Conservation (phyloP, 2,888 invertebrate genomes). For the Globia sparganii region DNA sequence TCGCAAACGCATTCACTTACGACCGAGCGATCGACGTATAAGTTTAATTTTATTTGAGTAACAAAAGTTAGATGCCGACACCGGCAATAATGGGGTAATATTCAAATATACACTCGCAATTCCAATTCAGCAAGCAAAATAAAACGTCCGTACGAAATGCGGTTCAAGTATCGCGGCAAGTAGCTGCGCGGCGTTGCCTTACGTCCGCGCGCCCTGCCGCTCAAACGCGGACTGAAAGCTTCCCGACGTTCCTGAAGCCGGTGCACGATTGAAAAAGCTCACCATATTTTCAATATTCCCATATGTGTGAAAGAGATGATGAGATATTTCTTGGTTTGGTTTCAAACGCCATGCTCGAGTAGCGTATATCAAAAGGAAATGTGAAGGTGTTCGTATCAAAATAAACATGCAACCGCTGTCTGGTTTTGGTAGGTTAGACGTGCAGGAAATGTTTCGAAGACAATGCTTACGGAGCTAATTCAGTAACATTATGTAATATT, state of each 20-base stretch:
- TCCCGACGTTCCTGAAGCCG: constrained; percentile 76
- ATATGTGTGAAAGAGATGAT: constrained; percentile 76
- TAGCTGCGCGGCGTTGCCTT: constrained; percentile 71
- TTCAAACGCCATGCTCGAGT: constrained; percentile 71
- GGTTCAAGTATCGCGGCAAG: constrained; percentile 76
- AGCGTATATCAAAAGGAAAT: constrained; percentile 81
- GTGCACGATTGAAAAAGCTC: constrained; percentile 77
- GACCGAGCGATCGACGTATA: constrained; percentile 58
- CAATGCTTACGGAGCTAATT: constrained; percentile 55
- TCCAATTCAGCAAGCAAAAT: constrained; percentile 71
- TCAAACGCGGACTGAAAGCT: constrained; percentile 86
- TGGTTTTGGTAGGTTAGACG: constrained; percentile 70
- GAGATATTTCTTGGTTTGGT: constrained; percentile 62
- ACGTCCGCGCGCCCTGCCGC: constrained; percentile 84
- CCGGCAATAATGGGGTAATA: constrained; percentile 50
- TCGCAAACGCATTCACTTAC: constrained; percentile 78
- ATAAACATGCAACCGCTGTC: constrained; percentile 83
- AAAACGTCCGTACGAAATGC: constrained; percentile 72
- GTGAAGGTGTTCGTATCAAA: constrained; percentile 84
- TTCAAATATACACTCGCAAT: constrained; percentile 59
- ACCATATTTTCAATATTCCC: constrained; percentile 73
- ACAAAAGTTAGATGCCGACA: constrained; percentile 53
- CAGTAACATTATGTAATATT: constrained; percentile 34
- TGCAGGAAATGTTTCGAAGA: constrained; percentile 58
- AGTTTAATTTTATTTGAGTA: constrained; percentile 48